Conservation (phyloP, 2,888 invertebrate genomes). For the Unio delphinus region DNA sequence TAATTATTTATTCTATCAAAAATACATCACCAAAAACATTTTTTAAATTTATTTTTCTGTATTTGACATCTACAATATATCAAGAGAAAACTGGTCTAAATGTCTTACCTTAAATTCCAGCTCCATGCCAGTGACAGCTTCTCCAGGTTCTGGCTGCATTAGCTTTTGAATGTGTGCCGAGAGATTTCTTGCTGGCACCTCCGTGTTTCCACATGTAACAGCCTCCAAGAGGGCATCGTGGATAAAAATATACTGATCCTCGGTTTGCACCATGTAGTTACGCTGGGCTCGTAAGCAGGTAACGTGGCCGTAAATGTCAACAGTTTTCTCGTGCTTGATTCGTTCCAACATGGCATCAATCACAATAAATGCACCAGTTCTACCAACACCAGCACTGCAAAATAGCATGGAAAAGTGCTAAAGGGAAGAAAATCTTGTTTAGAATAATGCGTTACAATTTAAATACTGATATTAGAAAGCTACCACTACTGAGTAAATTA, state of each 20-base stretch:
- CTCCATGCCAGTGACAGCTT: slow-evolving; percentile 70
- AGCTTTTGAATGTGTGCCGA: slow-evolving; percentile 96
- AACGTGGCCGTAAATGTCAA: slow-evolving; percentile 99
- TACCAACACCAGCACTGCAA: slow-evolving; percentile 85
- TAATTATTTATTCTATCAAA: no score
- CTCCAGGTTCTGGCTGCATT: slow-evolving; percentile 80
- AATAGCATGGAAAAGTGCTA: neutral
- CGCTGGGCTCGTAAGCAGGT: slow-evolving; percentile 97
- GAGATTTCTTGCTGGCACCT: slow-evolving; percentile 94
- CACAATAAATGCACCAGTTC: slow-evolving; percentile 97
- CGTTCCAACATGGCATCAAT: slow-evolving; percentile 99
- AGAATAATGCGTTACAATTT: neutral
- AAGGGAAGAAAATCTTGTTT: neutral
- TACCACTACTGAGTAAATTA: no score
- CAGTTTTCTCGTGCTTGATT: slow-evolving; percentile 96
- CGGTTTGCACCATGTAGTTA: slow-evolving; percentile 98
- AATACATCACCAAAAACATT: no score
- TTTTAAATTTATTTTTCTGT: no score
- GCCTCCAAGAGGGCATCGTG: slow-evolving; percentile 98
- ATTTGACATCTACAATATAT: no score
- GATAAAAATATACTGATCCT: slow-evolving; percentile 99
- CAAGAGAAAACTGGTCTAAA: neutral
- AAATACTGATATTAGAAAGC: neutral
- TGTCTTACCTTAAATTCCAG: slow-evolving; percentile 67
- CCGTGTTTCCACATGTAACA: slow-evolving; percentile 95